Conservation (phyloP, 2,113 vertebrate species). For the Mesembrinibis cayennensis region DNA sequence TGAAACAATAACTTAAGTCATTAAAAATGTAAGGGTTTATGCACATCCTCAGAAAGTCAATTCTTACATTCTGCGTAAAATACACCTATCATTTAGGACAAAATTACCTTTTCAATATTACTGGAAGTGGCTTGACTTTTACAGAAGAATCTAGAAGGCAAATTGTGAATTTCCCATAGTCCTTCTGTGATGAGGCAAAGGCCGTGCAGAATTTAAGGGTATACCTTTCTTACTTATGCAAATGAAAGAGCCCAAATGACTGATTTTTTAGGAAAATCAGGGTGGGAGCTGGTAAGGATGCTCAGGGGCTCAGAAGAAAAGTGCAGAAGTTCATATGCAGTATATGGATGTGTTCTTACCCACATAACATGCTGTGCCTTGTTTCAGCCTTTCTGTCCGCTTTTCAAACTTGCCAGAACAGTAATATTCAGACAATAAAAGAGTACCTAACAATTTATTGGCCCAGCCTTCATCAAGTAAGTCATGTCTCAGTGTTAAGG, state of each 20-base stretch:
- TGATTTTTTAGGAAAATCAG: neutral
- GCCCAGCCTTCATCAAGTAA: neutral
- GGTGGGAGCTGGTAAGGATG: neutral
- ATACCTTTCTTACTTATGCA: neutral
- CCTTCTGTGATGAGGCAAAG: neutral
- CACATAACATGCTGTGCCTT: neutral
- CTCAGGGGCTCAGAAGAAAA: neutral
- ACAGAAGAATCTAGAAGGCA: neutral
- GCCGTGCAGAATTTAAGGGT: neutral
- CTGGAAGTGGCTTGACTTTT: neutral
- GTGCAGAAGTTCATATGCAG: neutral
- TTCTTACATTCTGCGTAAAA: neutral
- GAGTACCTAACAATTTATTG: neutral
- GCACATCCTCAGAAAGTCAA: neutral
- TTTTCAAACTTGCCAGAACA: neutral
- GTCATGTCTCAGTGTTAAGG: neutral
- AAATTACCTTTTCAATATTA: neutral
- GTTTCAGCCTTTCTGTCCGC: neutral
- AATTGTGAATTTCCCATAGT: neutral
- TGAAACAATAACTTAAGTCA: neutral
- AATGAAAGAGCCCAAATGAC: neutral
- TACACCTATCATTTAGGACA: neutral
- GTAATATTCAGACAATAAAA: neutral
- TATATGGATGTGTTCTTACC: neutral
- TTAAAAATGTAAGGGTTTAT: neutral